Conservation (phyloP, 2,888 invertebrate genomes). For the Tetragnatha montana region DNA sequence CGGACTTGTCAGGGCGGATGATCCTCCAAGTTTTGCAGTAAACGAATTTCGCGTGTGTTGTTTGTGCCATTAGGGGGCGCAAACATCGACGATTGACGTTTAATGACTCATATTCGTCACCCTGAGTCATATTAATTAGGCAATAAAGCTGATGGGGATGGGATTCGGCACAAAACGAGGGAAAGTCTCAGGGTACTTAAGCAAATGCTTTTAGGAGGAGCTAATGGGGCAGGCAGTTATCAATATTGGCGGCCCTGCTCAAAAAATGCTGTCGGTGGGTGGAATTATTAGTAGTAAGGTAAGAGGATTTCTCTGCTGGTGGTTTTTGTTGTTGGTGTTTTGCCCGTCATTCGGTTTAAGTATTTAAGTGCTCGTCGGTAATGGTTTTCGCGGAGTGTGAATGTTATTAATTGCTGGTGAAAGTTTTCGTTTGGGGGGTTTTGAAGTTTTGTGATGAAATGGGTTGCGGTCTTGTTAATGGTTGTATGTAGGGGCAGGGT, state of each 20-base stretch:
- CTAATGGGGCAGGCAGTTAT: constrained; percentile 46
- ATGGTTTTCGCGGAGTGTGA: too few relatives aligned
- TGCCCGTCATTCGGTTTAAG: too few relatives aligned
- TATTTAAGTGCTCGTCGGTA: too few relatives aligned
- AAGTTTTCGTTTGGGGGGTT: too few relatives aligned
- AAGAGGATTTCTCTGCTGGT: too few relatives aligned
- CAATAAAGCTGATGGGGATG: constrained; percentile 63
- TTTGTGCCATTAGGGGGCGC: constrained; percentile 51
- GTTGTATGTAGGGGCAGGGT: too few relatives aligned
- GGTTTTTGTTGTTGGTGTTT: too few relatives aligned
- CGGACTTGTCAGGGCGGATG: background rate
- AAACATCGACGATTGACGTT: constrained; percentile 53
- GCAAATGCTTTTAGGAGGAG: constrained; percentile 59
- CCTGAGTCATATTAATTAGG: constrained; percentile 63
- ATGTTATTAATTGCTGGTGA: too few relatives aligned
- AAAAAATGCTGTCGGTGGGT: constrained; percentile 54
- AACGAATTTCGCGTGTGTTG: constrained; percentile 48
- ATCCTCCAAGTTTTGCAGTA: constrained; percentile 4
- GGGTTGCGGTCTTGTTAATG: too few relatives aligned
- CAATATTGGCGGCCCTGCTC: constrained; percentile 55
- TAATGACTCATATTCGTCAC: constrained; percentile 67
- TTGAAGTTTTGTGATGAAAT: too few relatives aligned
- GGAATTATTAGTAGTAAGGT: too few relatives aligned
- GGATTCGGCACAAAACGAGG: constrained; percentile 38
- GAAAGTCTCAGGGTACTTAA: constrained; percentile 49